phyloP scores from a whole-genome alignment of 1,140 invertebrate genomes.

The Anadara kagoshimensis region DNA sequence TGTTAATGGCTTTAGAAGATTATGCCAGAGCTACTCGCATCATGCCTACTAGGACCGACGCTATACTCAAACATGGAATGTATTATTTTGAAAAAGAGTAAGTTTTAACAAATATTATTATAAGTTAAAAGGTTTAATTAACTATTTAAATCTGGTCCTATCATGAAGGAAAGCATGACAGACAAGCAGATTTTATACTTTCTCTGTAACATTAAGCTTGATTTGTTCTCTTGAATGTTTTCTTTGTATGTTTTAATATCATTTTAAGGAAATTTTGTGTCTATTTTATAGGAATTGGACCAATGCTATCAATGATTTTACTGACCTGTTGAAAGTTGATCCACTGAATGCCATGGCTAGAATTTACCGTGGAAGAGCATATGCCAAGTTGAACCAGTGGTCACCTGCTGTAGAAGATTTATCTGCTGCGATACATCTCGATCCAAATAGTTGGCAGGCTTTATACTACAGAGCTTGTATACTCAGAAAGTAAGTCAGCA shows the following conservation, averaged over 20 bases:
- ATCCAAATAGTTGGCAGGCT: slow-evolving; percentile 63
- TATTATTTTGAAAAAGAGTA: slow-evolving; percentile 72
- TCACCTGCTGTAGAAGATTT: slow-evolving; percentile 67
- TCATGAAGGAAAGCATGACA: neutral
- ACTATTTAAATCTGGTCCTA: too few species aligned
- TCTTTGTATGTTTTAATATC: too few species aligned
- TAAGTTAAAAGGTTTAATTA: too few species aligned
- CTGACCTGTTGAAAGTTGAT: slow-evolving; percentile 67
- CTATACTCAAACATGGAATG: slow-evolving; percentile 71
- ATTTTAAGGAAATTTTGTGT: too few species aligned
- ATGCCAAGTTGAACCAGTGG: slow-evolving; percentile 66
- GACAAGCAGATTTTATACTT: neutral
- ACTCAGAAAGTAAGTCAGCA: slow-evolving; percentile 60
- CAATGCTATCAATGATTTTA: slow-evolving; percentile 71
- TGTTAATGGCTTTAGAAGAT: slow-evolving; percentile 70
- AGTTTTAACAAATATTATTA: too few species aligned
- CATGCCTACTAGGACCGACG: slow-evolving; percentile 68
- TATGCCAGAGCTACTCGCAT: slow-evolving; percentile 67
- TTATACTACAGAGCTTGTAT: slow-evolving; percentile 67
- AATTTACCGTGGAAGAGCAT: slow-evolving; percentile 64
- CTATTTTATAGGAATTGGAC: slow-evolving; percentile 63
- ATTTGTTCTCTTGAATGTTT: slow-evolving; percentile 7
- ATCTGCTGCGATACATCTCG: slow-evolving; percentile 65
- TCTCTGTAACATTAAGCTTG: neutral
- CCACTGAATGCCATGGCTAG: slow-evolving; percentile 65